Evolutionary conservation across 2,113 vertebrate genomes (phyloP).

Genomic region (Arvicanthis niloticus): DNA sequence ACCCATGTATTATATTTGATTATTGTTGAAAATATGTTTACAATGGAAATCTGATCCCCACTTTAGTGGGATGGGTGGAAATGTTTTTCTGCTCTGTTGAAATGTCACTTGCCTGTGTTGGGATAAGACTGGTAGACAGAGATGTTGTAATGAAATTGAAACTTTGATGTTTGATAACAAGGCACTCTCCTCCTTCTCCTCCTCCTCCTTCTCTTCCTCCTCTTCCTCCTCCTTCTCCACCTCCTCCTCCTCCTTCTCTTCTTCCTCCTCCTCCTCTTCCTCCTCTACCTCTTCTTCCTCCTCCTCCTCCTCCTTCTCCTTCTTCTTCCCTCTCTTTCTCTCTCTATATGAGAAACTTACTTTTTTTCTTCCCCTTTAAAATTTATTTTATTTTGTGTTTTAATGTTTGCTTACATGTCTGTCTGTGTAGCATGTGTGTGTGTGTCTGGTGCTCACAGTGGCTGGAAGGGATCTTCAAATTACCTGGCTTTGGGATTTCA

Average conservation of each 20-base stretch:
- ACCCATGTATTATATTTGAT: background rate
- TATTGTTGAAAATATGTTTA: background rate
- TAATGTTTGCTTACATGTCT: background rate
- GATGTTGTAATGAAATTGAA: slow-evolving; percentile 12
- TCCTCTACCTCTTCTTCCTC: background rate
- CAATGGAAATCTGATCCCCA: slow-evolving; percentile 35
- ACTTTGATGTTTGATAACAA: background rate
- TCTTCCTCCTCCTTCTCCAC: too few species aligned
- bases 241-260: background rate
- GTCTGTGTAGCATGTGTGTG: background rate
- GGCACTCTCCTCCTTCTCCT: background rate
- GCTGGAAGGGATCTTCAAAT: too few species aligned
- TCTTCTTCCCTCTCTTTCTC: too few species aligned
- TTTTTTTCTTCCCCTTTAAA: background rate
- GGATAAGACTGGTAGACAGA: background rate
- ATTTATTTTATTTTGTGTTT: background rate
- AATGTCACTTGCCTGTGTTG: background rate
- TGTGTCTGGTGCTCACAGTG: background rate
- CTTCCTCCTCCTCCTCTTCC: too few species aligned
- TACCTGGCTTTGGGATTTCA: background rate
- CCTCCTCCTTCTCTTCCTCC: background rate
- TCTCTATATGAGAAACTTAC: background rate
- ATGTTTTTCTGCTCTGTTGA: background rate
- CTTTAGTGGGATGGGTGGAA: background rate
- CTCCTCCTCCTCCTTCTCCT: background rate